Evolutionary conservation across 2,888 invertebrate species (phyloP), one percentile per base, ranked within the genome.

Genomic region (Frankliniella intonsa): DNA sequence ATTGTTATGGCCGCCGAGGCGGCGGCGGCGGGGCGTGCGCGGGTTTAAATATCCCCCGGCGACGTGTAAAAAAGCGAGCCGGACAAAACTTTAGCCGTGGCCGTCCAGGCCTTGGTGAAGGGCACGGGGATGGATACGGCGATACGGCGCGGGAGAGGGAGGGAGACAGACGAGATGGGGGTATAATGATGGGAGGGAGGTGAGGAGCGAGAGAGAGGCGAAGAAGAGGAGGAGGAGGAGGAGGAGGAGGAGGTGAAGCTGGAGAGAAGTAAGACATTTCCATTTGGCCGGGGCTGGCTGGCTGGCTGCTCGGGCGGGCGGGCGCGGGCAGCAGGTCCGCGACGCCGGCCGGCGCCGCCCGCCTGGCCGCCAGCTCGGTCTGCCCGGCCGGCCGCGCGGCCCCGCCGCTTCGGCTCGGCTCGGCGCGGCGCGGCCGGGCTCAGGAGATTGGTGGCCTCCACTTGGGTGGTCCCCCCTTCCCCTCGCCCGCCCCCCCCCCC

Each of bases 251-350:
- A 55, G 69, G 69, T 22, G 69, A 22, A 22, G 69, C 22, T 19
- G 69, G 69, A 76, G 69, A 76, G 69, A 76, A 76, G 69, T 76
- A 76, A 76, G 69, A 76, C 69, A 76, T 76, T 76, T 76, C 69
- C 69, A 76, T 76, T 76, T 76, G 69, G 25, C 69, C 69, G 69
- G 69, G n/a, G 25, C 25, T 55, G 55, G 11, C 14, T 14, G 55
- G 69, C 69, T 22, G 69, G 69, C 69, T 76, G 69, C 69, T 25
- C 69, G 22, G 69, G 69, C 69, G 22, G 69, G 69, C 19, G 69
- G 69, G 55, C 17, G 14, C 55, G 38, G 5, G 55, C 55, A 14
- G 55, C 55, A 38, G n/a, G 69, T 69, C 22, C 22, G 69, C 17
- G 55, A 17, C 17, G 55, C 69, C 19, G 69, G 69, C 19, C 19